Conservation (phyloP, 2,113 vertebrate genomes). For the Tangachromis dhanisi region DNA sequence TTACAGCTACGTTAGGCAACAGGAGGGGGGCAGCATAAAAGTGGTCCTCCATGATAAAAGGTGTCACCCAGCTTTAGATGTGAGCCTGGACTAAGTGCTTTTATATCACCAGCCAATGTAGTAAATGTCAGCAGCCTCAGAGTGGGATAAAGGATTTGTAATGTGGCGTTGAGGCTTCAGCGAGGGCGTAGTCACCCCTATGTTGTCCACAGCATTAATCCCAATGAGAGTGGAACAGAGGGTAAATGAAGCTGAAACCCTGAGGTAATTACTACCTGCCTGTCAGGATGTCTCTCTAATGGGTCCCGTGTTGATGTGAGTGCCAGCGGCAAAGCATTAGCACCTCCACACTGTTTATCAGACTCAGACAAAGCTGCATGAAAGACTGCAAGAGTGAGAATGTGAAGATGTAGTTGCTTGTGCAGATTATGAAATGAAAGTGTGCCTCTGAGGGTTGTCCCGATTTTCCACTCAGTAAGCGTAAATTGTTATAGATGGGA, state of each 20-base stretch:
- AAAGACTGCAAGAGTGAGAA: not conserved
- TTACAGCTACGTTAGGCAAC: not conserved
- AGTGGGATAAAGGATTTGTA: conserved; percentile 3
- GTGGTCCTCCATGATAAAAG: conserved; percentile 15
- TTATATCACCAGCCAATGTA: conserved; percentile 18
- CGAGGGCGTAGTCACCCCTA: not conserved
- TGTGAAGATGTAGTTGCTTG: not conserved
- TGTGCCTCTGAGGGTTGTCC: conserved; percentile 7
- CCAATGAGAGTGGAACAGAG: not conserved
- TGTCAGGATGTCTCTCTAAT: conserved; percentile 52
- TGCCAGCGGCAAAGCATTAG: conserved; percentile 8
- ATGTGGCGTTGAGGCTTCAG: conserved; percentile 20
- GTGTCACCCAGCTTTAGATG: not conserved
- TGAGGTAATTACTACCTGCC: conserved; percentile 62
- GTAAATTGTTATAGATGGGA: conserved; percentile 2
- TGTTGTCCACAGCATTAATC: conserved; percentile 16
- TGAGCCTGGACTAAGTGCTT: conserved; percentile 32
- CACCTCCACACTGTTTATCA: not conserved
- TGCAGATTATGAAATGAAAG: not conserved
- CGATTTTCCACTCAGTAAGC: not conserved
- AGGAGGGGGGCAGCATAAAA: not conserved
- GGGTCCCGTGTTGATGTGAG: conserved; percentile 30
- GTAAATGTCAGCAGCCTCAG: conserved; percentile 48
- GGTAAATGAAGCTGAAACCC: conserved; percentile 45
- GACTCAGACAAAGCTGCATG: not conserved